Base-by-base conservation (phyloP, 2,797 vertebrate genomes). In the Takifugu rubripes region DNA sequence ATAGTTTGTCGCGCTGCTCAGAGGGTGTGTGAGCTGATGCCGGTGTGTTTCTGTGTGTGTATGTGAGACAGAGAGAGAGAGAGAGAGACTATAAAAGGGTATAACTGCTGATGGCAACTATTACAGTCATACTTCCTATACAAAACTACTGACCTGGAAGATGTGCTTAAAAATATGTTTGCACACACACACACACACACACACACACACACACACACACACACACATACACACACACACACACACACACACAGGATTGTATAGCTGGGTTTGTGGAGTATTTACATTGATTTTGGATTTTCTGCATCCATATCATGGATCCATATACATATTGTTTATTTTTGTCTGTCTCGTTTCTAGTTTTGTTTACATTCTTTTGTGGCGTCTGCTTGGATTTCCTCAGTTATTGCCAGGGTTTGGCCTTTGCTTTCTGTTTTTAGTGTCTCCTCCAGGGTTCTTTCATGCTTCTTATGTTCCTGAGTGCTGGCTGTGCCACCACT, bases 91-190 rank as follows among this genome's bases (percentile, higher is more conserved):
- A 49, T 58, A 43, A 45, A 49, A 59, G 63, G 68, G 63, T 40
- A 40, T 40, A 40, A 40, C 36, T 52, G 80, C 80, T 84, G 60
- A 75, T 73, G 77, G 78, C 64, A 74, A 77, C 57, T 75, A 53
- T 84, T 70, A 74, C 49, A 79, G 68, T 77, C 78, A 75, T 77
- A 78, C 68, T 66, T 83, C 56, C 42, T 63, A 77, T 79, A 71
- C 27, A 63, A 57, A 84, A 61, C 29, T 54, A 47, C 68, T 87
- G 87, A 88, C 84, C 84, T 85, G 81, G 83, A 89, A 84, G 74
- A 70, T 6, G 44, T 64, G 66, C 71, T 75, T 15, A 73, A 58
- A 77, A 59, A 54, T 68, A 66, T 70, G 74, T 72, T 68, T 67
- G 46, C 60, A 40, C 56, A 47, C 6, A 17, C 44, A 46, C 16